Conservation (phyloP, 1,140 invertebrate genomes). For the Leptestheria dahalacensis region DNA sequence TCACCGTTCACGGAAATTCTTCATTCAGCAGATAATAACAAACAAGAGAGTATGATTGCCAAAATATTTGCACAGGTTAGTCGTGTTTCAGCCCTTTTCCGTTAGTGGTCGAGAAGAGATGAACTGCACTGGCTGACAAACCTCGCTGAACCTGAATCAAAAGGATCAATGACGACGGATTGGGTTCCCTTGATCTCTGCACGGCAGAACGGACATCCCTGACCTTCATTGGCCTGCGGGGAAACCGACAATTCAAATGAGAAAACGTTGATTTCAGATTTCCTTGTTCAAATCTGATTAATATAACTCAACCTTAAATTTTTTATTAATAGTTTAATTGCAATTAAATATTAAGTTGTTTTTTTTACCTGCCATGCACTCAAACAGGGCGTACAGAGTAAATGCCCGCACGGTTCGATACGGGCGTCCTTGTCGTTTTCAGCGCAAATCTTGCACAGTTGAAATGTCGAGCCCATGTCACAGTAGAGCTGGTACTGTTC, state of each 20-base stretch:
- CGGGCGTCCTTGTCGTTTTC: slow-evolving; percentile 98
- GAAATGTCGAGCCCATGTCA: slow-evolving; percentile 99
- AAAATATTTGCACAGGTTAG: not conserved
- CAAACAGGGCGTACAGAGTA: slow-evolving; percentile 91
- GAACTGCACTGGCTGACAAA: too few relatives aligned
- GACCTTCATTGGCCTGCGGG: slow-evolving; percentile 79
- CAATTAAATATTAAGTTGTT: too few relatives aligned
- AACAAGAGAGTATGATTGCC: not conserved
- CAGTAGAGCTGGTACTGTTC: slow-evolving; percentile 99
- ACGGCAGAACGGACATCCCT: slow-evolving; percentile 96
- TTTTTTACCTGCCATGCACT: slow-evolving; percentile 91
- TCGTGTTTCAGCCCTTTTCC: too few relatives aligned
- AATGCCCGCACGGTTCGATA: slow-evolving; percentile 97
- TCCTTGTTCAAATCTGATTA: too few relatives aligned
- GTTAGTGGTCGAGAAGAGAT: too few relatives aligned
- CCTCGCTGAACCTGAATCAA: slow-evolving; percentile 20
- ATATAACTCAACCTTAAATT: too few relatives aligned
- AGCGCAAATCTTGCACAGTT: slow-evolving; percentile 98
- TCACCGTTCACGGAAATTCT: too few relatives aligned
- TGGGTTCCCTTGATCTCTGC: slow-evolving; percentile 99
- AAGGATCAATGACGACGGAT: slow-evolving; percentile 64
- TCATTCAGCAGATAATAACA: too few relatives aligned
- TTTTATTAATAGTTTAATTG: too few relatives aligned
- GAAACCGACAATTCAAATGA: too few relatives aligned
- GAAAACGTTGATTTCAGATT: not conserved